Percentiles rank a stretch among this genome's conserved stretches.
These are phyloP conservation scores for Molossus alvarezi DNA, from an alignment of 2,797 vertebrate species.

Conservation along the genomic window DNA sequence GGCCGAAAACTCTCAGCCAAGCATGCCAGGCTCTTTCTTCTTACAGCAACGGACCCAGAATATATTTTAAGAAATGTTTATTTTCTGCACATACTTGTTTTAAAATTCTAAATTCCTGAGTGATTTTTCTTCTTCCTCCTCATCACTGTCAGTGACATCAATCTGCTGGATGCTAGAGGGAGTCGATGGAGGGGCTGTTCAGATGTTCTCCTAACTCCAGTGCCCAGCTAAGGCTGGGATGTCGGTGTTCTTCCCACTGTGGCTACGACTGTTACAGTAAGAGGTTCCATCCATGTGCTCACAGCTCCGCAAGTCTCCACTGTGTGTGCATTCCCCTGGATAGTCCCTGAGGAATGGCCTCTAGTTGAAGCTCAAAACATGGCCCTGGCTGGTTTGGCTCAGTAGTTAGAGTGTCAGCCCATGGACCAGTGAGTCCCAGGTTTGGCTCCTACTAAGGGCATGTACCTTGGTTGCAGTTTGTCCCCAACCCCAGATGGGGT, in stretches of 20 bases:
- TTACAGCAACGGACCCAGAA: conserved; percentile 86
- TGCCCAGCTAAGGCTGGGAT: conserved; percentile 84
- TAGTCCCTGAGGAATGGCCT: conserved; percentile 85
- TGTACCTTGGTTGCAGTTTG: too few species aligned
- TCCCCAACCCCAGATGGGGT: too few species aligned
- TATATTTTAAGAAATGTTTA: conserved; percentile 86
- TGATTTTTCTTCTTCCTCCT: conserved; percentile 90
- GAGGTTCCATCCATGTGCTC: conserved; percentile 78
- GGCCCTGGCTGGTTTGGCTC: too few species aligned
- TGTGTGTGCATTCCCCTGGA: conserved; percentile 73
- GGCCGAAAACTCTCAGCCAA: too few species aligned
- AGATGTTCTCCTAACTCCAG: conserved; percentile 86
- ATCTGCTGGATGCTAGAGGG: conserved; percentile 86
- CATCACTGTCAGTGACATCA: conserved; percentile 89
- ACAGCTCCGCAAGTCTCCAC: conserved; percentile 73
- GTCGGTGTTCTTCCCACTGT: conserved; percentile 80
- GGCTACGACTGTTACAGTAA: conserved; percentile 81
- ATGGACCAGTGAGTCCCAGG: too few species aligned
- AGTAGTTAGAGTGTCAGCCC: too few species aligned
- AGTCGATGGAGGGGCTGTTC: conserved; percentile 84
- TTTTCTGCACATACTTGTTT: conserved; percentile 83
- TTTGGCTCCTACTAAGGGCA: too few species aligned
- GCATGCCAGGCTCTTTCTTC: conserved; percentile 60
- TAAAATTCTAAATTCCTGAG: conserved; percentile 89
- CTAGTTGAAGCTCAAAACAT: conserved; percentile 29